These are phyloP conservation scores for Diarsia dahlii DNA, from an alignment of 2,888 invertebrate species.

Conservation along the genomic window DNA sequence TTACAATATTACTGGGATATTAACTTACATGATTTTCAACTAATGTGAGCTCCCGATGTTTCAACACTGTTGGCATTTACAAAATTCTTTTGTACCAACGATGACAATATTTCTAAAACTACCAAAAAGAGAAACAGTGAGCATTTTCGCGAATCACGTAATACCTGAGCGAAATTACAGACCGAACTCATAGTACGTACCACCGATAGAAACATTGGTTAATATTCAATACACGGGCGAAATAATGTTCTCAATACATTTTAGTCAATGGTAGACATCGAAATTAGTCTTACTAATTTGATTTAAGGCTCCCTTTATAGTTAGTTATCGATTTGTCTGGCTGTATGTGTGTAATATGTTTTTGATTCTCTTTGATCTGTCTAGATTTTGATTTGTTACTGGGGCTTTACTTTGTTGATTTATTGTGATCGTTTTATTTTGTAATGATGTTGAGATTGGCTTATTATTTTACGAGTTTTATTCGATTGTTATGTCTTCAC, in stretches of 20 bases:
- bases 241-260: conserved; percentile 62
- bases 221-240: conserved; percentile 57
- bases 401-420: neutral
- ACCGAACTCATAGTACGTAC: conserved; percentile 17
- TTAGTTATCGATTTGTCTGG: conserved; percentile 47
- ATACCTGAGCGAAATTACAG: conserved; percentile 35
- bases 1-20: neutral
- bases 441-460: neutral
- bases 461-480: neutral
- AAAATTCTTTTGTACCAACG: conserved; percentile 11
- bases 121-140: conserved; percentile 16
- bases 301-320: conserved; percentile 52
- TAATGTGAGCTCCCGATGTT: no score
- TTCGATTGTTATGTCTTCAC: neutral
- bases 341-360: neutral
- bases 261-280: conserved; percentile 47
- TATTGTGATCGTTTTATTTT: neutral
- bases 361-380: conserved; percentile 16
- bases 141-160: conserved; percentile 47
- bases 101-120: neutral
- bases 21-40: no score
- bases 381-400: conserved; percentile 16
- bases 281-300: conserved; percentile 62
- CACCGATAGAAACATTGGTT: conserved; percentile 18
- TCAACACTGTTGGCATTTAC: no score